These are phyloP conservation scores for Acipenser transmontanus DNA, from an alignment of 2,797 vertebrate genomes.

Conservation along the genomic window DNA sequence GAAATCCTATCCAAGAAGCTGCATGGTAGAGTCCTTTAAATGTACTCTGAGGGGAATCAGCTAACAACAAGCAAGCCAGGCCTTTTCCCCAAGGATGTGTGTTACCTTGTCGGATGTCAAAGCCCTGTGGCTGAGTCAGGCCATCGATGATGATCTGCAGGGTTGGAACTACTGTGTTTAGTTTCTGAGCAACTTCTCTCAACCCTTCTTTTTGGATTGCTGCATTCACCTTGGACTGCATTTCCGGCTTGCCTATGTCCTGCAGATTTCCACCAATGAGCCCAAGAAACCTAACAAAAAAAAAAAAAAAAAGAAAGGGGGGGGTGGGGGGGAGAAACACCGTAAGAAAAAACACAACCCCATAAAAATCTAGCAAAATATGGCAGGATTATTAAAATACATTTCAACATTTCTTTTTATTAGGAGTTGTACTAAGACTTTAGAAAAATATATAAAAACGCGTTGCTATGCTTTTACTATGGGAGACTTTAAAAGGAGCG, in stretches of 20 bases:
- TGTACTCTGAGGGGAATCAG: no score
- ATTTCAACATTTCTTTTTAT: no score
- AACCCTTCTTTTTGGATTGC: constrained; percentile 59
- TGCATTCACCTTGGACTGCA: constrained; percentile 67
- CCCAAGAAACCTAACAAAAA: constrained; percentile 69
- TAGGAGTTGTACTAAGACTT: no score
- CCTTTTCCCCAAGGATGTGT: background rate
- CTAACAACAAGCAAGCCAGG: no score
- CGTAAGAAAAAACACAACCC: no score
- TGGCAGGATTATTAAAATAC: no score
- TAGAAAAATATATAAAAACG: no score
- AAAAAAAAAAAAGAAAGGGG: background rate
- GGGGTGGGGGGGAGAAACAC: background rate
- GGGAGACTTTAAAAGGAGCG: no score
- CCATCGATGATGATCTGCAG: constrained; percentile 85
- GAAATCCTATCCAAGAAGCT: no score
- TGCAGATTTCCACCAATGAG: constrained; percentile 60
- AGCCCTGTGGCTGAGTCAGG: constrained; percentile 84
- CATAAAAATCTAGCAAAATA: no score
- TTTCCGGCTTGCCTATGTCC: constrained; percentile 71
- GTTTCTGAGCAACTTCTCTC: constrained; percentile 59
- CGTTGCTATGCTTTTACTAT: no score
- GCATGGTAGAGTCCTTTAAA: no score
- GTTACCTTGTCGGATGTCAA: constrained; percentile 91
- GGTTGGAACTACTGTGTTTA: constrained; percentile 74